These are phyloP conservation scores for Lophochroa leadbeateri DNA, from an alignment of 2,113 vertebrate species.

Conservation along the genomic window DNA sequence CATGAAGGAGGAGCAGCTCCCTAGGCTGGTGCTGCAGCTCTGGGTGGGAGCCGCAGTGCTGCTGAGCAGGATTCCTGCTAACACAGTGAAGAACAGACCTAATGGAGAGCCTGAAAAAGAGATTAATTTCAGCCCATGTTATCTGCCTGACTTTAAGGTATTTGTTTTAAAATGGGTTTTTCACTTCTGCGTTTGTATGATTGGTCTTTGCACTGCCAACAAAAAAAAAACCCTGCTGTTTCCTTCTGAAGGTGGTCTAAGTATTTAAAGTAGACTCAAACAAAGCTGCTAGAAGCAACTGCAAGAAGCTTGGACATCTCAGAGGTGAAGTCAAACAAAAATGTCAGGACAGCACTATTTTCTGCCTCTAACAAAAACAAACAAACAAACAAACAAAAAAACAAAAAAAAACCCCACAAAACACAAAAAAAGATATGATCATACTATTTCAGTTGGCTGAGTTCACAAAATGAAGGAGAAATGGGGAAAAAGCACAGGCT, in stretches of 20 bases:
- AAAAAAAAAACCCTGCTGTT: neutral
- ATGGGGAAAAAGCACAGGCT: neutral
- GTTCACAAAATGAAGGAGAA: neutral
- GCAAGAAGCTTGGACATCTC: neutral
- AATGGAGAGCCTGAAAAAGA: neutral
- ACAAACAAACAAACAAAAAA: no score
- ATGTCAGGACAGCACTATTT: neutral
- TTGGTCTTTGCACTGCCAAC: neutral
- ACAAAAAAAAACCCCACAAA: neutral
- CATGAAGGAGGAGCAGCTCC: neutral
- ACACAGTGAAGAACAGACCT: rapidly evolving
- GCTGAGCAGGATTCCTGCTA: neutral
- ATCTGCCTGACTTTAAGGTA: neutral
- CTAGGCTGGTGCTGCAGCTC: rapidly evolving
- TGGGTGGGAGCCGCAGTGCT: rapidly evolving
- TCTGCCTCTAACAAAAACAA: neutral
- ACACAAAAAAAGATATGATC: neutral
- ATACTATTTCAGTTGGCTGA: neutral
- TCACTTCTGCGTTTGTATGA: neutral
- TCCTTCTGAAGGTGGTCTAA: neutral
- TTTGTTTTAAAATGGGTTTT: neutral
- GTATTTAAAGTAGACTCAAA: neutral
- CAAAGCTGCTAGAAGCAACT: neutral
- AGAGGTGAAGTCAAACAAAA: neutral
- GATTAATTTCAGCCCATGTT: rapidly evolving